Conservation (phyloP, 2,888 invertebrate genomes). For the Netelia inedita region DNA sequence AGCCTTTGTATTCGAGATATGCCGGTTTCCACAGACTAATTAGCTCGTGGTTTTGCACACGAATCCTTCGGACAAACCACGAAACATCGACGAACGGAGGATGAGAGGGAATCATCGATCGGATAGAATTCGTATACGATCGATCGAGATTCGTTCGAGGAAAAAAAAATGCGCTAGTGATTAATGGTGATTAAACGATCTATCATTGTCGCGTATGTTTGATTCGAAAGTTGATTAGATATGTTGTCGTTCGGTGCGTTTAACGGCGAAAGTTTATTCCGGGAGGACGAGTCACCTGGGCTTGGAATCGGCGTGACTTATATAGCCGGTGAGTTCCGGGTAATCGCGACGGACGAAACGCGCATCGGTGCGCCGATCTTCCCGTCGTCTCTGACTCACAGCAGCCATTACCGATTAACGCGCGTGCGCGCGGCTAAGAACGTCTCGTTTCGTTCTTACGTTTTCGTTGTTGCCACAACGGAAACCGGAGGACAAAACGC, state of each 20-base stretch:
- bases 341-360: slow-evolving; percentile 23
- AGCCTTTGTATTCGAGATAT: slow-evolving; percentile 17
- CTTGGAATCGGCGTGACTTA: slow-evolving; percentile 33
- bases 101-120: background rate
- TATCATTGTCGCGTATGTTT: no score
- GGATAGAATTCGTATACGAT: background rate
- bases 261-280: background rate
- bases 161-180: no score
- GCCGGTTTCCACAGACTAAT: slow-evolving; percentile 62
- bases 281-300: slow-evolving; percentile 41
- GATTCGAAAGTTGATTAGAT: background rate
- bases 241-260: background rate
- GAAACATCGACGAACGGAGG: slow-evolving; percentile 14
- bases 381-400: slow-evolving; percentile 42
- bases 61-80: slow-evolving; percentile 34
- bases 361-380: background rate
- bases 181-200: no score
- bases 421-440: background rate
- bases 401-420: slow-evolving; percentile 37
- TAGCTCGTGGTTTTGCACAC: slow-evolving; percentile 61
- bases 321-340: slow-evolving; percentile 34
- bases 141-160: no score
- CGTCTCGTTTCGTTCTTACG: background rate
- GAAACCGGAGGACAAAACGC: slow-evolving; percentile 34
- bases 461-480: background rate